Evolutionary conservation across 2,888 invertebrate species (phyloP), one percentile per base, ranked within the genome.

Genomic region (Torymus tubicola): DNA sequence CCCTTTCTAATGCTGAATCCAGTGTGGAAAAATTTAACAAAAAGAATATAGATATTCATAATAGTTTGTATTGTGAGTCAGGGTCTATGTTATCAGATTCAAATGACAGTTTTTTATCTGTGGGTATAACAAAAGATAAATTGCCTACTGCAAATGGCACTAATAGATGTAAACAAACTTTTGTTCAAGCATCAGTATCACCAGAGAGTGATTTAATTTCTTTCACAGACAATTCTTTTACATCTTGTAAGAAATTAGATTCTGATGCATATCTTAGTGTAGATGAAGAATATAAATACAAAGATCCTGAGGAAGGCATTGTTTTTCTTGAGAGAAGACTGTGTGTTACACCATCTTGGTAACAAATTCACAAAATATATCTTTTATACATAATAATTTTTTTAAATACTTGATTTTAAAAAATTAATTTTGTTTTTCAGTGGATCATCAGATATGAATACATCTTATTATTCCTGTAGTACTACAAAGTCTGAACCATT

Each of bases 221-320:
- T 55, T 13, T 21, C 24, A 50, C 12, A 60, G 60, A 68, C 58
- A 12, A 69, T 14, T 64, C 53, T 42, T 70, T 18, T 16, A 42
- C 42, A 42, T 76, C 31, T n/a, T 42, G 21, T 18, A 63, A 21
- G 50, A 76, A 72, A 2, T 5, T 60, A 24, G 65, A 70, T 60
- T 75, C 61, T 16, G 83, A 84, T 52, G 92, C 93, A 63, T 90
- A 93, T 75, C 92, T 93, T 0, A 93, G 92, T 84, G 92, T 95
- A 68, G 93, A 94, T 2, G 96, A 96, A 86, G 94, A 96, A 82
- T 96, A 96, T 86, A 94, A 94, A 71, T 96, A 96, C 87, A 93
- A 94, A 42, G 96, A 96, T 87, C 91, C 92, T 76, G 94, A 95
- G 67, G 93, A 95, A 85, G 94, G 94, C 67, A 92, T 96, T 0